These are phyloP conservation scores for human (Homo sapiens) DNA, from an alignment of 2,113 vertebrate genomes.

Conservation along the genomic window GRCh38 chr18:58000001-58000500, in stretches of 20 bases:
- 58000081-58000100: too few relatives aligned
- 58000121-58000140: neutral
- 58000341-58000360: neutral
- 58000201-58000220: neutral
- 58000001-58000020: too few relatives aligned
- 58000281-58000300: neutral
- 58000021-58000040: too few relatives aligned
- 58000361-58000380: neutral
- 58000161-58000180: neutral
- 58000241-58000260: neutral
- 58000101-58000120: neutral
- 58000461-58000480: neutral
- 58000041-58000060: too few relatives aligned
- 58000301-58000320: neutral
- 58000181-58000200: neutral
- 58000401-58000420: neutral
- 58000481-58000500: neutral
- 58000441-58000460: neutral
- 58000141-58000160: neutral
- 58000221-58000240: neutral
- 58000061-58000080: too few relatives aligned
- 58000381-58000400: neutral
- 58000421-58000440: neutral
- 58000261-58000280: neutral
- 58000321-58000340: neutral